Percentiles rank a stretch among this genome's conserved stretches.
phyloP scores from a whole-genome alignment of 1,140 invertebrate species.

The Trichonephila inaurata region DNA sequence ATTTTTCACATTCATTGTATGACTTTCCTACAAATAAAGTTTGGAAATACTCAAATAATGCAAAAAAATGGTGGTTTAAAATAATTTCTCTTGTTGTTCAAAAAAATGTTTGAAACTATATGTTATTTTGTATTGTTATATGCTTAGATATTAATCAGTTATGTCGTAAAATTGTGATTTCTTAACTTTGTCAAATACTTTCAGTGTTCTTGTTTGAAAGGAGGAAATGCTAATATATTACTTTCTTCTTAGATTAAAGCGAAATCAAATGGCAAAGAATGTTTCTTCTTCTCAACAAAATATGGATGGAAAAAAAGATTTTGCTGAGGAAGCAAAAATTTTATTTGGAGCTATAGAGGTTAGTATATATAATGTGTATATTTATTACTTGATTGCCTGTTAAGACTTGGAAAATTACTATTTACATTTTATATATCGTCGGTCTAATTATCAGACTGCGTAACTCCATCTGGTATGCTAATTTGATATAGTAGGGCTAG shows the following conservation, averaged over 20 bases:
- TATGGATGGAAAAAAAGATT: slow-evolving; percentile 82
- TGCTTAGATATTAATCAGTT: background rate
- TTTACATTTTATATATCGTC: too few species aligned
- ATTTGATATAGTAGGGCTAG: too few species aligned
- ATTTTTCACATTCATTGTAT: too few species aligned
- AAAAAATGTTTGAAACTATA: too few species aligned
- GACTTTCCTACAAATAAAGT: too few species aligned
- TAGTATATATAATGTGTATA: background rate
- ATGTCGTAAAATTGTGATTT: background rate
- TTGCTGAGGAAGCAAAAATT: slow-evolving; percentile 83
- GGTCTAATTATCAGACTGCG: too few species aligned
- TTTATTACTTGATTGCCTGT: too few species aligned
- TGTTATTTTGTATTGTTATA: background rate
- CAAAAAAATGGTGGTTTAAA: too few species aligned
- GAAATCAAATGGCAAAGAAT: slow-evolving; percentile 64
- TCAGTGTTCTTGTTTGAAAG: background rate
- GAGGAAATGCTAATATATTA: background rate
- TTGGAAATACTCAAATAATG: too few species aligned
- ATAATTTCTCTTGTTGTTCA: too few species aligned
- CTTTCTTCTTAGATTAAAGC: slow-evolving; percentile 54
- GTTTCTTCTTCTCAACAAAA: slow-evolving; percentile 75
- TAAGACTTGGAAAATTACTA: too few species aligned
- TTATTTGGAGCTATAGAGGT: slow-evolving; percentile 83
- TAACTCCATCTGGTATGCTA: too few species aligned
- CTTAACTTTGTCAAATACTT: background rate